Percentiles rank a stretch among this genome's conserved stretches.
Conservation (phyloP, 2,113 vertebrate species). For the Bostrychus sinensis region DNA sequence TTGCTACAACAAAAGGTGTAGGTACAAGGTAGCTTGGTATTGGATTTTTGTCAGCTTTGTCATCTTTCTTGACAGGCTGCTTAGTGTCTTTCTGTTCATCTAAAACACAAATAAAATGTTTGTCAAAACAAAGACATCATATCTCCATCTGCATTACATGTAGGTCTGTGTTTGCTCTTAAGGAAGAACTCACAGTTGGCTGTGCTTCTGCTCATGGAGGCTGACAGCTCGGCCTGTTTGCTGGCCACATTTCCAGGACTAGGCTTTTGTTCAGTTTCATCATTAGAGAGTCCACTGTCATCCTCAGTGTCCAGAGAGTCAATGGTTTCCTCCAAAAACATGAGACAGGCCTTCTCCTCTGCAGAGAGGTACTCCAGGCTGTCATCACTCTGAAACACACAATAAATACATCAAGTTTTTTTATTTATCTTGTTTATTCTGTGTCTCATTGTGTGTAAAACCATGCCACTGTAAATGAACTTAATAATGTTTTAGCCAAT, state of each 20-base stretch:
- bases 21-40: slow-evolving; percentile 62
- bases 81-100: slow-evolving; percentile 49
- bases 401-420: neutral
- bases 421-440: no score
- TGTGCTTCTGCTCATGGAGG: slow-evolving; percentile 58
- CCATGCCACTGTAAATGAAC: neutral
- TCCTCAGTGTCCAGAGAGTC: slow-evolving; percentile 88
- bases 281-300: slow-evolving; percentile 83
- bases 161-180: slow-evolving; percentile 9
- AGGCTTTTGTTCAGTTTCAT: slow-evolving; percentile 69
- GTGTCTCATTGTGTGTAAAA: no score
- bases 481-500: neutral
- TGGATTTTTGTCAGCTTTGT: slow-evolving; percentile 3
- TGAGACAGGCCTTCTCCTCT: slow-evolving; percentile 91
- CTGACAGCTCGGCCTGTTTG: slow-evolving; percentile 65
- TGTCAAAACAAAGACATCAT: neutral
- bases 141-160: neutral
- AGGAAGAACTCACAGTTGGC: slow-evolving; percentile 57
- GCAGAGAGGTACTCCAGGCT: slow-evolving; percentile 88
- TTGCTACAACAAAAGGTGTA: slow-evolving; percentile 65
- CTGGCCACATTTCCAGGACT: slow-evolving; percentile 45
- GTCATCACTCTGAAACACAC: slow-evolving; percentile 82
- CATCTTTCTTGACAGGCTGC: slow-evolving; percentile 27
- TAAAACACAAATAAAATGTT: slow-evolving; percentile 48
- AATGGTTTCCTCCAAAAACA: slow-evolving; percentile 94